Conservation (phyloP, 2,797 vertebrate genomes). For the Psittacula derbiana region DNA sequence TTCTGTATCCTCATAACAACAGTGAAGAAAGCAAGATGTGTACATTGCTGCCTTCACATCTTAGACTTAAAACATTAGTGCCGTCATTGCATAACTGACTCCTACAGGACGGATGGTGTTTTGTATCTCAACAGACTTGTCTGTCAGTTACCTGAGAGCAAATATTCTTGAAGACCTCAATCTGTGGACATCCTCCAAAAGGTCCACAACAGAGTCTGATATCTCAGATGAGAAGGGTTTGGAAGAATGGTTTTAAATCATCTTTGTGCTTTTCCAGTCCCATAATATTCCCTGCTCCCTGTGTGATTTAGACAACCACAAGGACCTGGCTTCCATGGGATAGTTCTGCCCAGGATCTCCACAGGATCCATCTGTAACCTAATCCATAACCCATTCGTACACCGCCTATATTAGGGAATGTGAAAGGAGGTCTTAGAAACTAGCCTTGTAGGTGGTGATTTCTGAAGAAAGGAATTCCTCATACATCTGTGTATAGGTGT, state of each 20-base stretch:
- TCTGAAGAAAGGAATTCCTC: not conserved
- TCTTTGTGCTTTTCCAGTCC: not conserved
- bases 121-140: not conserved
- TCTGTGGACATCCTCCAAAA: not conserved
- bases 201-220: not conserved
- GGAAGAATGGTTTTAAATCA: not conserved
- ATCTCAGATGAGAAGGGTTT: not conserved
- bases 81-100: not conserved
- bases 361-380: not conserved
- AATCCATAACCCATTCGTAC: not conserved
- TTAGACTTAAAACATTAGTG: not conserved
- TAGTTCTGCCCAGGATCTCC: not conserved
- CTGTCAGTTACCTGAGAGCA: not conserved
- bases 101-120: not conserved
- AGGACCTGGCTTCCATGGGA: not conserved
- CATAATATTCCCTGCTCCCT: not conserved
- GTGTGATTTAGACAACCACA: not conserved
- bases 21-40: not conserved
- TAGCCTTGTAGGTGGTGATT: not conserved
- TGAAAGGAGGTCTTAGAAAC: not conserved
- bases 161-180: not conserved
- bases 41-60: not conserved
- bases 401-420: not conserved
- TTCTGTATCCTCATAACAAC: not conserved
- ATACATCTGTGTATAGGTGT: not conserved